Evolutionary conservation across 2,113 vertebrate species (phyloP), one percentile per base, ranked within the genome.

Genomic region (Cinclus cinclus): DNA sequence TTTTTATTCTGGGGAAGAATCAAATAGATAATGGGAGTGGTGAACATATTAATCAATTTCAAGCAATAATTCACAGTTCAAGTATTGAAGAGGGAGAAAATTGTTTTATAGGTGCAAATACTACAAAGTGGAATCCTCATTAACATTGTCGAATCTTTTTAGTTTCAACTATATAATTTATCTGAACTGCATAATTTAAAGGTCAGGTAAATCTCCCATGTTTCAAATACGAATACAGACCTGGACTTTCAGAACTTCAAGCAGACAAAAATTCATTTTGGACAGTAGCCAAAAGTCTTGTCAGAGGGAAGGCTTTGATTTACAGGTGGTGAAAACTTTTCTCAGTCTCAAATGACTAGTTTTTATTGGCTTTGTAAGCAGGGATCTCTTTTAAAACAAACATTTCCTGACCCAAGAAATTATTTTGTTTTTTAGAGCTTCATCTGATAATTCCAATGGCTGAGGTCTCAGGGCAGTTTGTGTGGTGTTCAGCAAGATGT

Each of bases 1-100:
- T 74, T 92, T 75, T 92, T 95, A 59, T 86, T 94, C 76, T 50
- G 16, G 10, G 41, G 55, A 94, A 89, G 74, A 91, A 82, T 94
- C 62, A 89, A 85, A 76, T 62, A 73, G 75, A 87, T 90, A 94
- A 88, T 88, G 22, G 56, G 47, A 91, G 55, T 74, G 22, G 69
- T 83, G 95, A 92, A 84, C 83, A 46, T 91, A 96, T 96, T 95
- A 87, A 97, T 97, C 94, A 95, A 77, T 91, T 95, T 95, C 69
- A 85, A 88, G 71, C 55, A 84, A 76, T 91, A 95, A 91, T 84
- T 96, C 94, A 90, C 58, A 63, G 25, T 24, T 94, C 78, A 92
- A 92, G 83, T 74, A 96, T 20, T 90, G 88, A 91, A 96, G 78
- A 83, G 13, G 27, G 6, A 92, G 21, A 70, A 92, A 89, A 89